These are phyloP conservation scores for Patiria pectinifera DNA, from an alignment of 53 echinoderm and acorn worm species.

Conservation along the genomic window DNA sequence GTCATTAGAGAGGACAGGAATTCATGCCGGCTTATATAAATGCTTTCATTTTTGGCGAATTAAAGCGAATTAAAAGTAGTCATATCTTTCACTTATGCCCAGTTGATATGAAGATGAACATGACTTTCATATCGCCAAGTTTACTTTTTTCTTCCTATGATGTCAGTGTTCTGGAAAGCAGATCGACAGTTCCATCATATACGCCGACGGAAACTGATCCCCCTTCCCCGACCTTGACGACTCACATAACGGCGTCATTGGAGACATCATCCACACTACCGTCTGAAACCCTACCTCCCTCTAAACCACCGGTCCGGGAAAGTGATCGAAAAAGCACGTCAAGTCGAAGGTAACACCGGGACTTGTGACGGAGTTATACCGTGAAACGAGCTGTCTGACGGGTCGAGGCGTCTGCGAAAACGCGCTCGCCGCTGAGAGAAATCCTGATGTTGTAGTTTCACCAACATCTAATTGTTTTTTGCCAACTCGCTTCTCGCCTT, in stretches of 20 bases:
- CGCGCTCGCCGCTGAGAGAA: slow-evolving; percentile 32
- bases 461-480: slow-evolving; percentile 40
- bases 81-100: neutral
- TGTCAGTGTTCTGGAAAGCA: neutral
- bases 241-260: slow-evolving; percentile 1
- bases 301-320: slow-evolving; percentile 24
- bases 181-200: neutral
- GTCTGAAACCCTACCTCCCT: slow-evolving; percentile 31
- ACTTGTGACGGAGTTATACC: neutral
- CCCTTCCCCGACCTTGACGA: slow-evolving; percentile 21
- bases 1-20: too few species aligned
- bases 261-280: slow-evolving; percentile 2
- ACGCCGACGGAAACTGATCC: neutral
- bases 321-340: slow-evolving; percentile 60
- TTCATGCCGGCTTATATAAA: too few species aligned
- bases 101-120: neutral
- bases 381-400: neutral
- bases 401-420: neutral
- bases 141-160: neutral
- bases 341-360: neutral
- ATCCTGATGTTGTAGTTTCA: neutral
- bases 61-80: too few species aligned
- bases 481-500: slow-evolving; percentile 10
- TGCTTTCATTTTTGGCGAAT: too few species aligned
- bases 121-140: neutral